phyloP scores from a whole-genome alignment of 1,140 invertebrate species.

The Ceratosolen fusciceps region DNA sequence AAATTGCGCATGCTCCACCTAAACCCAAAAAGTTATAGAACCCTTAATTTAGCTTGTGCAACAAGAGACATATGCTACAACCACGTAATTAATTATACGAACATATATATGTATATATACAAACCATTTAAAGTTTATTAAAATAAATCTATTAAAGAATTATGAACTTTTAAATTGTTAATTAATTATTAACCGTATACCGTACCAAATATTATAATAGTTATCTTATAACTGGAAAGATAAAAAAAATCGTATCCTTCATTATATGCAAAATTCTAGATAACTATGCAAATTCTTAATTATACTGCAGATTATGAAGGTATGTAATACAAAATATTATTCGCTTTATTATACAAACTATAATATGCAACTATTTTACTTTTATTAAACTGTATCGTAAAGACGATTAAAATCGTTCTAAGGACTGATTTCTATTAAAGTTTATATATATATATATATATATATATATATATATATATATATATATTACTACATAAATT shows the following conservation, averaged over 20 bases:
- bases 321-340: neutral
- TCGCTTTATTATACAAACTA: too few species aligned
- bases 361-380: too few species aligned
- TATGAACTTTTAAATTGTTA: too few species aligned
- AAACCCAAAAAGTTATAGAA: neutral
- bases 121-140: too few species aligned
- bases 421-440: too few species aligned
- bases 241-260: neutral
- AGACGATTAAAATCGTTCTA: too few species aligned
- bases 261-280: neutral
- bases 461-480: too few species aligned
- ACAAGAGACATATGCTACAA: neutral
- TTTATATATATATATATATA: too few species aligned
- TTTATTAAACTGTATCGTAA: too few species aligned
- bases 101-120: too few species aligned
- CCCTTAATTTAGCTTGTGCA: neutral
- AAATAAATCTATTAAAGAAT: neutral
- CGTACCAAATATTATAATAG: neutral
- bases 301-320: neutral
- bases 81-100: neutral
- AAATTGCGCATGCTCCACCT: conserved; percentile 4
- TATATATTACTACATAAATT: too few species aligned
- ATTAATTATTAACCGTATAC: neutral
- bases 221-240: neutral
- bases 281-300: conserved; percentile 17